Evolutionary conservation across 2,888 invertebrate genomes (phyloP), one percentile per base, ranked within the genome.

Genomic region (Pandemis corylana): DNA sequence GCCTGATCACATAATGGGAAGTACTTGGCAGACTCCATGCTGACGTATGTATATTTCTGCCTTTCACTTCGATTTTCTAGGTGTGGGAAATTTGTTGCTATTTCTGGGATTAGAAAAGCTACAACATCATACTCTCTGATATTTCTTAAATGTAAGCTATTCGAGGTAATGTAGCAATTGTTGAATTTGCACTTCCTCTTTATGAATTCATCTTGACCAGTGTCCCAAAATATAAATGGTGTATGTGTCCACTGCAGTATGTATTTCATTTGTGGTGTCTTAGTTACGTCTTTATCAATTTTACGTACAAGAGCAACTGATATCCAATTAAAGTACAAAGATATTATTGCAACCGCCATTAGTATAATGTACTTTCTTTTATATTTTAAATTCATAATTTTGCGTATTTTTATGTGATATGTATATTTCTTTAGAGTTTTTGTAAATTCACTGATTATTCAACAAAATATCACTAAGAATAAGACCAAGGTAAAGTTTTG

Each of bases 41-140:
- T 85, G 4, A 82, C 81, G 69, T 84, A 86, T 2, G 85, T 82
- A 62, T 84, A 88, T 76, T 84, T 85, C 72, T 87, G 87, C 6
- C 81, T 74, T 0, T 76, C 76, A 5, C 82, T 80, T 74, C 88
- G 36, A 12, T 65, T 5, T 71, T 20, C 36, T 4, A 53, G 51
- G 15, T 75, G 46, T 2, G 46, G 46, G 5, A 13, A 70, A 68
- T 5, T 75, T 74, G 5, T 71, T 67, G 0, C 75, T 2, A 86
- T 72, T 76, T 87, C 85, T 20, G 85, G 83, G 0, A 83, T 85
- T 42, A 82, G 78, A 73, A 88, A 88, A 7, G 82, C 76, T 5
- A 89, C 71, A 0, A 81, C 86, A 73, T 88, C 88, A 76, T 83
- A 89, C 13, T 83, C 74, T 0, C 79, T 82, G 44, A 80, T 75